Evolutionary conservation across 1,140 invertebrate genomes (phyloP), one percentile per base, ranked within the genome.

Genomic region (Drosophila nasuta): DNA sequence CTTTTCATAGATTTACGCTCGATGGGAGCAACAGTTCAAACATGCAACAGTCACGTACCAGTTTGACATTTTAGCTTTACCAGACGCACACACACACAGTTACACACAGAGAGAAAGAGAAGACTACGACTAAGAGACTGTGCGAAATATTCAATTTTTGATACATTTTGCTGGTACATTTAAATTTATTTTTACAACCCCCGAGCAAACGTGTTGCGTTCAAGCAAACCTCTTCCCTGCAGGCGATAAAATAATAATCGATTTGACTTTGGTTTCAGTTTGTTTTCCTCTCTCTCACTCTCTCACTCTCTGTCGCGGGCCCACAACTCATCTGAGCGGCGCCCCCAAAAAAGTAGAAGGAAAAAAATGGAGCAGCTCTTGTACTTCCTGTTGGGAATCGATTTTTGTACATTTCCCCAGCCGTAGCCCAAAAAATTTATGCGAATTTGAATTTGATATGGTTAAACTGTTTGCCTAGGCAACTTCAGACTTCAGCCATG

Each of bases 401-500:
- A 86, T 86, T 86, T 81, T 75, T 56, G 49, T 70, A 64, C 59
- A 70, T 72, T 69, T 85, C 30, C 48, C 62, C 59, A 70, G 38
- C 45, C 45, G 52, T 51, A 51, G 20, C 49, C 25, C 35, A 8
- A 41, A 52, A 86, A 86, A 86, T 86, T 86, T 86, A 86, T 86
- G 82, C 78, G 82, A 86, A 86, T 81, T 86, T 81, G 82, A 86
- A 86, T 86, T 86, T 86, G 82, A 86, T 86, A 86, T 86, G 82
- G 78, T 86, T 82, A 82, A 82, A 82, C 80, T 82, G 81, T 82
- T 82, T 83, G 81, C 81, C 81, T 85, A 79, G 77, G 82, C 75
- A 81, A 81, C 20, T 25, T 25, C 20, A 25, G 20, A 75, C 82
- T 75, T 67, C 82, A 86, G 82, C 82, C 82, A 81, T 86, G 82